These are phyloP conservation scores for Gallinago undulata DNA, from an alignment of 2,113 vertebrate species.

Conservation along the genomic window DNA sequence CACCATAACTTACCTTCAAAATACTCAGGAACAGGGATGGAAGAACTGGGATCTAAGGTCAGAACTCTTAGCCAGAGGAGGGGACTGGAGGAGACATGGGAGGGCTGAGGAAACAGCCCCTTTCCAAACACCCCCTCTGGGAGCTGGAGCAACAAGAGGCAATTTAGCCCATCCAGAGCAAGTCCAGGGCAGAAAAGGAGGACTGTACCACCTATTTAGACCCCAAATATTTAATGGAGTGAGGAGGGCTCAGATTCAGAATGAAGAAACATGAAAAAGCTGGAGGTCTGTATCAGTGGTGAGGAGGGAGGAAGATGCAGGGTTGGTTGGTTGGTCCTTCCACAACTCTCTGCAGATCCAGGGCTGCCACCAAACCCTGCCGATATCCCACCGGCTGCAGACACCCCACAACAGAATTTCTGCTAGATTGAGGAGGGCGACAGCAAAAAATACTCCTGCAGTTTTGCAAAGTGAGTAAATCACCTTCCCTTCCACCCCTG, in stretches of 20 bases:
- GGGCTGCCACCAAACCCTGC: neutral
- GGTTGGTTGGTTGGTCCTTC: neutral
- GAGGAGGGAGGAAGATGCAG: neutral
- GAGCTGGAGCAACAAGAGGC: neutral
- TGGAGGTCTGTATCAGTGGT: neutral
- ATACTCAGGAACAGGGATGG: neutral
- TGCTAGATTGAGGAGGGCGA: neutral
- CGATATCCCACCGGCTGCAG: neutral
- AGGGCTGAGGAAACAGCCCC: neutral
- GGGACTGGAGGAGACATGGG: neutral
- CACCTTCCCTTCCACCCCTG: neutral
- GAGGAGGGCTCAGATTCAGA: neutral
- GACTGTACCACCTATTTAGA: neutral
- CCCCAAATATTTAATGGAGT: too few relatives aligned
- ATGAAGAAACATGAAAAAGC: accelerated
- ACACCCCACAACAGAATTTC: neutral
- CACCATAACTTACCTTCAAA: neutral
- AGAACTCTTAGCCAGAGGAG: too few relatives aligned
- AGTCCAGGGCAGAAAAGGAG: neutral
- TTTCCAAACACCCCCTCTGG: neutral
- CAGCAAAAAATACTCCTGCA: neutral
- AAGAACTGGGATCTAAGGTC: neutral
- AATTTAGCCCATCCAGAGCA: neutral
- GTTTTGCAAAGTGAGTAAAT: neutral
- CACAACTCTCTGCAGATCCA: accelerated